Percentiles rank a stretch among this genome's conserved stretches.
Conservation (phyloP, 2,797 vertebrate genomes). For the Brachyrhaphis roseni region DNA sequence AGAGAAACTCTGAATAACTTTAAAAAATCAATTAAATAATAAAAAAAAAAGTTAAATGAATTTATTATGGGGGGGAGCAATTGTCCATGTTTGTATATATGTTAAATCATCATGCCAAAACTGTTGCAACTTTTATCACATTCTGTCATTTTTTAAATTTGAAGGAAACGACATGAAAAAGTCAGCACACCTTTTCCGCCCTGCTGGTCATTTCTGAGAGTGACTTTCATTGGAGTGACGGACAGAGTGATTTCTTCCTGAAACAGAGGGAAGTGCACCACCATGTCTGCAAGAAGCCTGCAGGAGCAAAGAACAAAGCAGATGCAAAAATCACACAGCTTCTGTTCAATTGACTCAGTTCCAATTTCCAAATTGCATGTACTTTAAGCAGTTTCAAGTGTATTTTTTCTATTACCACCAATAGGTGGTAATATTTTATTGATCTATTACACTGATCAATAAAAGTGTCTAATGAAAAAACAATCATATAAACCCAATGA, state of each 20-base stretch:
- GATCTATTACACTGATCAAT: neutral
- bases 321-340: neutral
- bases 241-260: slow-evolving; percentile 94
- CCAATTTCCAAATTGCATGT: neutral
- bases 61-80: neutral
- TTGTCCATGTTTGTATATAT: neutral
- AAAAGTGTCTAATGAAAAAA: neutral
- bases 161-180: neutral
- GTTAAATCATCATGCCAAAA: neutral
- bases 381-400: neutral
- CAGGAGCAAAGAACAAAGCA: slow-evolving; percentile 13
- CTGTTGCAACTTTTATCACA: neutral
- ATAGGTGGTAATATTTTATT: neutral
- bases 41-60: neutral
- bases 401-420: too few relatives aligned
- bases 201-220: slow-evolving; percentile 85
- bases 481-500: neutral
- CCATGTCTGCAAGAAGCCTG: slow-evolving; percentile 87
- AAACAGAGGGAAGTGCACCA: slow-evolving; percentile 87
- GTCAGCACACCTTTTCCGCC: slow-evolving; percentile 78
- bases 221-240: slow-evolving; percentile 82
- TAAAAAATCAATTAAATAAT: neutral
- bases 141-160: neutral
- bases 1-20: neutral
- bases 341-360: neutral